Evolutionary conservation across 2,888 invertebrate species (phyloP).

Genomic region (Gnatocerus cornutus): DNA sequence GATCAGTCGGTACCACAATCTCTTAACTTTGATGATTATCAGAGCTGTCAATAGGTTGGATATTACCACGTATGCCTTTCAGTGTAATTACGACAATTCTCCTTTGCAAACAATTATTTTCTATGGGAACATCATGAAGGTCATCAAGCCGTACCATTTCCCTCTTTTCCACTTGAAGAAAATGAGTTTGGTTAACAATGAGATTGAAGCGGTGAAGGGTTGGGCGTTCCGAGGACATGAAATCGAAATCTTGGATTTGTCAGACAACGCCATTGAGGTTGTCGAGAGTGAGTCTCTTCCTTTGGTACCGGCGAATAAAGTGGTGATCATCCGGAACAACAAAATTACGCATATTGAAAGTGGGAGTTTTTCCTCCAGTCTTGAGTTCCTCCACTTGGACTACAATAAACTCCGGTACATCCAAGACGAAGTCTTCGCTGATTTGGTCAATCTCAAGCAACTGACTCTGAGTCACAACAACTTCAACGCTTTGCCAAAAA

Average conservation of each 20-base stretch:
- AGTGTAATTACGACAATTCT: background rate
- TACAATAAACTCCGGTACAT: constrained; percentile 2
- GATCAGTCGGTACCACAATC: background rate
- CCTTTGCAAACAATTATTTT: constrained; percentile 3
- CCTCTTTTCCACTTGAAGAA: background rate
- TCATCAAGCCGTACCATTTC: constrained; percentile 5
- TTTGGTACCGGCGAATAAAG: background rate
- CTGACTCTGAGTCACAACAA: constrained; percentile 18
- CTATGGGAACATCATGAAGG: background rate
- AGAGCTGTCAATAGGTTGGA: background rate
- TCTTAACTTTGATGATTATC: background rate
- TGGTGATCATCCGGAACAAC: constrained; percentile 4
- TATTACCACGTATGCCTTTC: background rate
- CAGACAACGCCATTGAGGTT: background rate
- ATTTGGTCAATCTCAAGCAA: constrained; percentile 1
- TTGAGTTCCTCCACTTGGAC: constrained; percentile 5
- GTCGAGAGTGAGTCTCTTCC: constrained; percentile 1
- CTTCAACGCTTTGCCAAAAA: constrained; percentile 16
- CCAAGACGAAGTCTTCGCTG: background rate
- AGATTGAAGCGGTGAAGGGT: background rate
- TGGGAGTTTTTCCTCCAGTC: constrained; percentile 8
- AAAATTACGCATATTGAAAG: constrained; percentile 1
- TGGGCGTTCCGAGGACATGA: background rate
- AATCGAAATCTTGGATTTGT: background rate
- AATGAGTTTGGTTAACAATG: constrained; percentile 12